A percentile compares a stretch with the other conserved stretches of the same genome.
Conservation (phyloP, 2,113 vertebrate species). For the Trichechus manatus region DNA sequence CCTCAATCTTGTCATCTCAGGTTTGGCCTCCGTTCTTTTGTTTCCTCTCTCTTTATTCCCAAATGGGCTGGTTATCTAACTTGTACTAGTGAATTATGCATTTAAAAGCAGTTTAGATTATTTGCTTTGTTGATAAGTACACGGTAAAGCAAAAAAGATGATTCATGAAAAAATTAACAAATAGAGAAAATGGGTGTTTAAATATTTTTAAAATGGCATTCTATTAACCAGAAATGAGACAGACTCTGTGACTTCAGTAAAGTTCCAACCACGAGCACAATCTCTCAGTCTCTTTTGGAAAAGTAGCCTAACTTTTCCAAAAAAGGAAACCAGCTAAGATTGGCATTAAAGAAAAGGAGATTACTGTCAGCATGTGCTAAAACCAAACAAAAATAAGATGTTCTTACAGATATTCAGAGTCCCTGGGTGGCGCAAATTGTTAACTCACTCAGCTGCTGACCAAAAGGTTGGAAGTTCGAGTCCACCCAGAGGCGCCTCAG, state of each 20-base stretch:
- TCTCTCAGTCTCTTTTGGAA: not conserved
- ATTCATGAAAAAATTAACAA: not conserved
- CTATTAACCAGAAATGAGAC: constrained; percentile 47
- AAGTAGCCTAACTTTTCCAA: not conserved
- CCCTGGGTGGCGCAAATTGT: no score
- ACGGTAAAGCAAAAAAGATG: constrained; percentile 32
- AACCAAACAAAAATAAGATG: constrained; percentile 26
- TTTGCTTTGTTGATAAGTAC: constrained; percentile 47
- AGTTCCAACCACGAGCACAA: not conserved
- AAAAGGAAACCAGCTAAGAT: not conserved
- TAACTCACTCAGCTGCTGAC: not conserved
- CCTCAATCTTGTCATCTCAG: not conserved
- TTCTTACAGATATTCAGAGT: not conserved
- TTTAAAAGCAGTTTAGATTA: constrained; percentile 31
- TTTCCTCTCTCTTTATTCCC: constrained; percentile 12
- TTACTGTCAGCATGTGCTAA: not conserved
- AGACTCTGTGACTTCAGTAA: not conserved
- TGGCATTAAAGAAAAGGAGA: not conserved
- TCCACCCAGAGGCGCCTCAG: not conserved
- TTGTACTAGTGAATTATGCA: constrained; percentile 22
- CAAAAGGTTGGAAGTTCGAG: not conserved
- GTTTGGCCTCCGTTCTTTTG: not conserved
- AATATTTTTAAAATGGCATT: constrained; percentile 15
- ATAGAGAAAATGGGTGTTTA: not conserved
- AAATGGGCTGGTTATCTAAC: not conserved